Evolutionary conservation across 2,888 invertebrate genomes (phyloP).

Genomic region (Pogonocherus hispidulus): DNA sequence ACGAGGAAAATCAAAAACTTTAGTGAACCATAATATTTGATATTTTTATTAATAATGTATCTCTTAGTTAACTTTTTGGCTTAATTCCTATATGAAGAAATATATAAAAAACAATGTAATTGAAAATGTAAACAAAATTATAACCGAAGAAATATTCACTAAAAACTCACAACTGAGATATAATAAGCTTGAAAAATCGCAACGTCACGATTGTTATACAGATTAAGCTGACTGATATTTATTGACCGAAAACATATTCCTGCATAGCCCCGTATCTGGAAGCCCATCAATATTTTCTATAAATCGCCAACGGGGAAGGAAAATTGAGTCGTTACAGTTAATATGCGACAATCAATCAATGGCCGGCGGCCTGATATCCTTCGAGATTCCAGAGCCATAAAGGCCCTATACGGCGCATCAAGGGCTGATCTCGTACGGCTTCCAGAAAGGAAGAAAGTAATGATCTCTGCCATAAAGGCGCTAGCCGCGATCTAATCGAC

Average conservation of each 20-base stretch:
- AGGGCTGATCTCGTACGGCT: slow-evolving; percentile 41
- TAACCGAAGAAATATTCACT: too few relatives aligned
- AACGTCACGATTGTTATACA: too few relatives aligned
- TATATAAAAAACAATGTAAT: too few relatives aligned
- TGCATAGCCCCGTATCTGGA: not conserved
- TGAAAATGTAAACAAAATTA: too few relatives aligned
- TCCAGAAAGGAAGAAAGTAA: slow-evolving; percentile 43
- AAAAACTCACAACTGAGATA: too few relatives aligned
- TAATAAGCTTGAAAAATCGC: too few relatives aligned
- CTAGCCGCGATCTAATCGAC: slow-evolving; percentile 43
- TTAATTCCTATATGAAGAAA: too few relatives aligned
- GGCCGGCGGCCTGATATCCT: slow-evolving; percentile 55
- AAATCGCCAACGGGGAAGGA: slow-evolving; percentile 22
- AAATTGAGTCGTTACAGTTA: slow-evolving; percentile 48
- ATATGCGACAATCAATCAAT: slow-evolving; percentile 56
- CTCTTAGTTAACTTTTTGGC: too few relatives aligned
- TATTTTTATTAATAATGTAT: too few relatives aligned
- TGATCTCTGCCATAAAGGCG: slow-evolving; percentile 40
- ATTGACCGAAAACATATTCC: not conserved
- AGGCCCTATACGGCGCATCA: slow-evolving; percentile 36
- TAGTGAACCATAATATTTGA: too few relatives aligned
- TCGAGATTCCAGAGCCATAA: slow-evolving; percentile 24
- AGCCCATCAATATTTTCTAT: slow-evolving; percentile 31
- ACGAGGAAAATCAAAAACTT: too few relatives aligned
- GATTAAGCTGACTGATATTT: not conserved